A percentile compares a stretch with the other conserved stretches of the same genome.
Evolutionary conservation across 1,140 invertebrate species (phyloP).

Genomic region (Colletes latitarsis): DNA sequence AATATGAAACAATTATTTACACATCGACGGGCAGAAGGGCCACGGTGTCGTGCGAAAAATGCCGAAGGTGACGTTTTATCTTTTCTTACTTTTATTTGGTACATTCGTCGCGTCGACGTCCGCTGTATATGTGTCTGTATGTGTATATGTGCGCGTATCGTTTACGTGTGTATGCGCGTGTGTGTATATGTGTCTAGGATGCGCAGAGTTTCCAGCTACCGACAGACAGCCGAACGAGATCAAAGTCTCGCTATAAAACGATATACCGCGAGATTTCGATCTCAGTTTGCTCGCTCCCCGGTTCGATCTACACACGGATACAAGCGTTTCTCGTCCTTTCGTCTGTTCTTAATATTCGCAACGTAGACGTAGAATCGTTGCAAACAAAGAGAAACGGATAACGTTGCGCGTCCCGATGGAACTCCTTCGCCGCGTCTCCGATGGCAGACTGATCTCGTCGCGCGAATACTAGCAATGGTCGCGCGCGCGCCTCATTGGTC

Average conservation of each 20-base stretch:
- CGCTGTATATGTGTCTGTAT: background rate
- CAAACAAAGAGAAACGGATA: no score
- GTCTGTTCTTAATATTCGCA: no score
- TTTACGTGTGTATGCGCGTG: background rate
- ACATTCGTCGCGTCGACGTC: background rate
- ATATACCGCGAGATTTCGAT: background rate
- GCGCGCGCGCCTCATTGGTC: background rate
- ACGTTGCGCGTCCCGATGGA: background rate
- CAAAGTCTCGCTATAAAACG: constrained; percentile 4
- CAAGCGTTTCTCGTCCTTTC: background rate
- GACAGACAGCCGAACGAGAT: background rate
- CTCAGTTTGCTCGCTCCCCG: background rate
- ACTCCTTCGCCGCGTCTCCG: constrained; percentile 19
- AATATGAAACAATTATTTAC: constrained; percentile 71
- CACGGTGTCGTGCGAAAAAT: constrained; percentile 40
- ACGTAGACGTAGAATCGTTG: background rate
- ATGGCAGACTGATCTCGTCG: constrained; percentile 21
- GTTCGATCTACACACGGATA: background rate
- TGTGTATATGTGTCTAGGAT: background rate
- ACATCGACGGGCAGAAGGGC: constrained; percentile 57
- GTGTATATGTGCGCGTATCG: background rate
- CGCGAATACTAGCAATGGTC: background rate
- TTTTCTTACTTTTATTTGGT: background rate
- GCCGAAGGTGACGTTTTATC: constrained; percentile 2
- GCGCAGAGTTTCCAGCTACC: background rate